These are phyloP conservation scores for Agrotis ipsilon DNA, from an alignment of 2,888 invertebrate genomes.

Conservation along the genomic window DNA sequence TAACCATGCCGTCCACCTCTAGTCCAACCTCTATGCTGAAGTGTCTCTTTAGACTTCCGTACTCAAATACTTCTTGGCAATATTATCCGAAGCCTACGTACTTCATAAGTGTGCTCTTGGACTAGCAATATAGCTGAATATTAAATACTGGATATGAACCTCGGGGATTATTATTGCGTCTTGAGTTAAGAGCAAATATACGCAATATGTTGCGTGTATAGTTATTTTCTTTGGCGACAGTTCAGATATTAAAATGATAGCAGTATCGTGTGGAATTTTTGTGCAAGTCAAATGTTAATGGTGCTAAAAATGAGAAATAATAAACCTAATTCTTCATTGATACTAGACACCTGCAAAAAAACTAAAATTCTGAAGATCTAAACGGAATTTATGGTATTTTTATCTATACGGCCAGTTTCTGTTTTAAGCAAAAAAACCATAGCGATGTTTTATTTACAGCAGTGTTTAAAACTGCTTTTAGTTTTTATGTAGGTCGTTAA, in stretches of 20 bases:
- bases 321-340: no score
- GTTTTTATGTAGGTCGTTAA: no score
- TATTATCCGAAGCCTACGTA: conserved; percentile 31
- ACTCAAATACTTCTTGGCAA: conserved; percentile 38
- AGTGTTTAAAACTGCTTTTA: background rate
- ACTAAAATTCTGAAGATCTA: no score
- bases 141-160: conserved; percentile 50
- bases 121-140: conserved; percentile 51
- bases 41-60: conserved; percentile 16
- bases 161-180: conserved; percentile 46
- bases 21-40: background rate
- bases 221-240: conserved; percentile 37
- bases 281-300: background rate
- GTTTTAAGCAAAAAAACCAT: no score
- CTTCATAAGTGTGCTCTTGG: conserved; percentile 34
- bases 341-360: no score
- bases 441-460: background rate
- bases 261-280: conserved; percentile 8
- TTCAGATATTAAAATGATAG: conserved; percentile 35
- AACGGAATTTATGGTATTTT: no score
- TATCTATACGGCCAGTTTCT: no score
- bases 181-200: conserved; percentile 48
- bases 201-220: conserved; percentile 26
- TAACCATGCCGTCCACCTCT: background rate
- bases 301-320: background rate